These are phyloP conservation scores for Argopecten irradians DNA, from an alignment of 1,140 invertebrate species.

Conservation along the genomic window DNA sequence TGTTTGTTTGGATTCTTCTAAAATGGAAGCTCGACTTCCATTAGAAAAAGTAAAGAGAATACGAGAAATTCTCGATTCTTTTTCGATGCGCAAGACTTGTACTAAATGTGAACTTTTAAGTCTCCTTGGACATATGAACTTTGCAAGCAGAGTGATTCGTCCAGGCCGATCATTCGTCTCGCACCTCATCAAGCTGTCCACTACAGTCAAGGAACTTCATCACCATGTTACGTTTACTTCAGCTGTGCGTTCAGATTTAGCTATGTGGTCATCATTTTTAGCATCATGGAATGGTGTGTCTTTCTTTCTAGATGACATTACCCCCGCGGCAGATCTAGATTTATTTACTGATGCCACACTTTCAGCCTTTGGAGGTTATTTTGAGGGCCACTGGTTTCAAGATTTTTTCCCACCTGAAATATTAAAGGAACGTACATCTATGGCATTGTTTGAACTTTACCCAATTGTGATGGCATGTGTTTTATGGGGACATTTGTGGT, in stretches of 20 bases:
- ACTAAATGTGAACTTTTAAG: slow-evolving; percentile 39
- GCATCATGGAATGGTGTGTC: slow-evolving; percentile 28
- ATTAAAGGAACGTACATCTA: not conserved
- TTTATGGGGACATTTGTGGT: slow-evolving; percentile 47
- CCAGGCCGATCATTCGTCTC: slow-evolving; percentile 45
- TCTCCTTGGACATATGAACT: slow-evolving; percentile 41
- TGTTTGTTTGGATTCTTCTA: slow-evolving; percentile 6
- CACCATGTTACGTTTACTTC: slow-evolving; percentile 30
- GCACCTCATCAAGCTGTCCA: slow-evolving; percentile 26
- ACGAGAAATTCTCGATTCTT: not conserved
- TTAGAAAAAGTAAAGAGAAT: slow-evolving; percentile 31
- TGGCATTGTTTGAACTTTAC: slow-evolving; percentile 4
- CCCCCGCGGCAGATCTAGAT: not conserved
- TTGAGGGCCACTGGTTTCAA: slow-evolving; percentile 30
- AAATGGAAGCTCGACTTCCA: slow-evolving; percentile 43
- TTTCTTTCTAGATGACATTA: slow-evolving; percentile 31
- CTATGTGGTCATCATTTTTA: slow-evolving; percentile 44
- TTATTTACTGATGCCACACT: slow-evolving; percentile 31
- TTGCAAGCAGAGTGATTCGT: slow-evolving; percentile 33
- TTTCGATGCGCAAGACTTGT: slow-evolving; percentile 24
- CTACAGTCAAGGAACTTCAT: slow-evolving; percentile 12
- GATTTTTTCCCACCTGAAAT: not conserved
- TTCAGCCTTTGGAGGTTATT: not conserved
- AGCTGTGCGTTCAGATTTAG: slow-evolving; percentile 28
- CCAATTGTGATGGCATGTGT: slow-evolving; percentile 27